A percentile compares a stretch with the other conserved stretches of the same genome.
Conservation (phyloP, 2,113 vertebrate genomes). For the Lepus europaeus region DNA sequence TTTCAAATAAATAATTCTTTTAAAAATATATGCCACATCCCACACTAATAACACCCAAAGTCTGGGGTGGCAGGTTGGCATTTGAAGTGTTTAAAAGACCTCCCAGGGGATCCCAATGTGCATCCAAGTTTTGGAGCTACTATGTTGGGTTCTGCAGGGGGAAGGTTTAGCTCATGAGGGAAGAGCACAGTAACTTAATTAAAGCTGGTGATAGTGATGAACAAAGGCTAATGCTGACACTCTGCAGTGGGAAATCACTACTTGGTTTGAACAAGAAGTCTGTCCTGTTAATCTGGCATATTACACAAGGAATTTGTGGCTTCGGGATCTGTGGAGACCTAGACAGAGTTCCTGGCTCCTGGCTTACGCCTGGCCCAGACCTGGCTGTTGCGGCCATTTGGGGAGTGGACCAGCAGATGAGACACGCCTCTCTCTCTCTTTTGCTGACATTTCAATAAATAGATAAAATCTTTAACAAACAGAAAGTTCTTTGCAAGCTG, state of each 20-base stretch:
- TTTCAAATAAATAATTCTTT: no score
- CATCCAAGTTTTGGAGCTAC: not conserved
- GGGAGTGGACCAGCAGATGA: no score
- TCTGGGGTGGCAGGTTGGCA: not conserved
- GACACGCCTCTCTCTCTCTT: no score
- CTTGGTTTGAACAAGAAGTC: not conserved
- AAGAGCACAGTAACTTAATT: not conserved
- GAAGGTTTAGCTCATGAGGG: not conserved
- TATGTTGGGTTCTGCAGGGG: not conserved
- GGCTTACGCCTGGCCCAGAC: no score
- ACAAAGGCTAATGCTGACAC: not conserved
- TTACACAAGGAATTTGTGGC: not conserved
- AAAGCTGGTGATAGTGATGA: not conserved
- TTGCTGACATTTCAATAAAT: no score
- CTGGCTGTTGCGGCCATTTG: no score
- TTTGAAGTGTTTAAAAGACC: not conserved
- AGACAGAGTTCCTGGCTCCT: no score
- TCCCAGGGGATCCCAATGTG: not conserved
- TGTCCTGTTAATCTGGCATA: not conserved
- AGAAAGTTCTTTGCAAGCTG: not conserved
- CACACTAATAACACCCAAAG: not conserved
- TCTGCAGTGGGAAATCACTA: not conserved
- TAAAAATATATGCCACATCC: not conserved
- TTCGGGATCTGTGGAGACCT: not conserved
- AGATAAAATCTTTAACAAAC: no score